phyloP scores from a whole-genome alignment of 2,113 vertebrate genomes.

The Plecotus auritus region DNA sequence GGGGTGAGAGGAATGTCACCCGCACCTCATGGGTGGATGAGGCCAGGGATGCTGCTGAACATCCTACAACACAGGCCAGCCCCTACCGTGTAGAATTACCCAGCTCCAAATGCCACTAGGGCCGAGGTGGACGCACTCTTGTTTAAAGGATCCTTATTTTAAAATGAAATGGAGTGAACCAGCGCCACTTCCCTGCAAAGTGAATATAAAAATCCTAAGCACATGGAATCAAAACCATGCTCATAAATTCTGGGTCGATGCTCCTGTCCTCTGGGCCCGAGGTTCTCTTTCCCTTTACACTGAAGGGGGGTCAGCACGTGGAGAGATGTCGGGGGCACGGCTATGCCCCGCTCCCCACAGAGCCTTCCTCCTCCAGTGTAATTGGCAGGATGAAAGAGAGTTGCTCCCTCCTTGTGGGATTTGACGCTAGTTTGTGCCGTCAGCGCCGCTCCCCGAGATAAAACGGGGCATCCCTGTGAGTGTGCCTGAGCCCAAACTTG shows the following conservation, averaged over 20 bases:
- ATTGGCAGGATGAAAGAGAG: fast-evolving
- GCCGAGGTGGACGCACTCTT: background rate
- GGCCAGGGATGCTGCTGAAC: background rate
- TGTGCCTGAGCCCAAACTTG: background rate
- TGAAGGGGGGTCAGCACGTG: background rate
- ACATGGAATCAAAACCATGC: background rate
- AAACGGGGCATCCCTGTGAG: fast-evolving
- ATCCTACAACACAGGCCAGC: fast-evolving
- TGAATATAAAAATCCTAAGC: background rate
- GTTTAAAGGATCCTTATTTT: background rate
- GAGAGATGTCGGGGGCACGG: background rate
- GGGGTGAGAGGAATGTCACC: fast-evolving
- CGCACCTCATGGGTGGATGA: background rate
- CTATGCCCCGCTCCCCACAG: fast-evolving
- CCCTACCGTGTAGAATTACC: fast-evolving
- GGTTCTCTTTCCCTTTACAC: background rate
- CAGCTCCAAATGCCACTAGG: background rate
- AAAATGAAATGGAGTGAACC: background rate
- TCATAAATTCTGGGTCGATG: background rate
- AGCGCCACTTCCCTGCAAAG: background rate
- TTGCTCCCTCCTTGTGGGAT: background rate
- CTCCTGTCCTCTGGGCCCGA: background rate
- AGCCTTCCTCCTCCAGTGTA: background rate
- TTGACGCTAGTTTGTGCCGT: fast-evolving
- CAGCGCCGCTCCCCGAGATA: background rate